phyloP scores from a whole-genome alignment of 1,140 invertebrate genomes.

The Hylaeus volcanicus region DNA sequence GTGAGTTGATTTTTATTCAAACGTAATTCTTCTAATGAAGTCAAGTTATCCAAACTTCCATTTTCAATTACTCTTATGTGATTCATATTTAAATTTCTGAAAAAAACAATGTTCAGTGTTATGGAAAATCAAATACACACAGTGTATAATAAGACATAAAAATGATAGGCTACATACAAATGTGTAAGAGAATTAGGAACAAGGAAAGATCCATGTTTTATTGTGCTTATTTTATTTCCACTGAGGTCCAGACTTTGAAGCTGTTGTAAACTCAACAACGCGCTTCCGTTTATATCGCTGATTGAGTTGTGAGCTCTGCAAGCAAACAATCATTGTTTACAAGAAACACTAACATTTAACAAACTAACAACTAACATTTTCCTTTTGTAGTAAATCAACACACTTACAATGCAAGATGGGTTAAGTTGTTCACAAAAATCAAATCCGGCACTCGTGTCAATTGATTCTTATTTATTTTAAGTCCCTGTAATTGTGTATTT shows the following conservation, averaged over 20 bases:
- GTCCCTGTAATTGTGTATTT: conserved; percentile 77
- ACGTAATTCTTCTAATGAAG: conserved; percentile 87
- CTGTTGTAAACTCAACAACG: conserved; percentile 83
- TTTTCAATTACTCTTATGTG: conserved; percentile 85
- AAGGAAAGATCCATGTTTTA: conserved; percentile 81
- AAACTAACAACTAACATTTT: too few relatives aligned
- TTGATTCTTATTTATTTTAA: conserved; percentile 76
- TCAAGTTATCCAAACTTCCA: conserved; percentile 87
- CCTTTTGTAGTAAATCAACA: background rate
- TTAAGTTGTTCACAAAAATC: conserved; percentile 69
- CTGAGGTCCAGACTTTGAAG: conserved; percentile 84
- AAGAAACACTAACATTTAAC: too few relatives aligned
- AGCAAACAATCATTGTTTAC: conserved; percentile 25
- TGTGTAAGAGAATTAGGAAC: conserved; percentile 75
- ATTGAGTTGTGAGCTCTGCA: conserved; percentile 85
- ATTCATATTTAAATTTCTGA: conserved; percentile 89
- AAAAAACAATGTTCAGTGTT: conserved; percentile 61
- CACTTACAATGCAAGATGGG: conserved; percentile 75
- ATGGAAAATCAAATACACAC: background rate
- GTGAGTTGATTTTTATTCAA: conserved; percentile 90
- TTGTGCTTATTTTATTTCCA: conserved; percentile 83
- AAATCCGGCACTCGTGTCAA: conserved; percentile 73
- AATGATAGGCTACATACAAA: conserved; percentile 76
- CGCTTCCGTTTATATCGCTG: conserved; percentile 81
- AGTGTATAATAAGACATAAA: background rate